phyloP scores from a whole-genome alignment of 2,888 invertebrate genomes.

The Rambutsinella grinnellia region DNA sequence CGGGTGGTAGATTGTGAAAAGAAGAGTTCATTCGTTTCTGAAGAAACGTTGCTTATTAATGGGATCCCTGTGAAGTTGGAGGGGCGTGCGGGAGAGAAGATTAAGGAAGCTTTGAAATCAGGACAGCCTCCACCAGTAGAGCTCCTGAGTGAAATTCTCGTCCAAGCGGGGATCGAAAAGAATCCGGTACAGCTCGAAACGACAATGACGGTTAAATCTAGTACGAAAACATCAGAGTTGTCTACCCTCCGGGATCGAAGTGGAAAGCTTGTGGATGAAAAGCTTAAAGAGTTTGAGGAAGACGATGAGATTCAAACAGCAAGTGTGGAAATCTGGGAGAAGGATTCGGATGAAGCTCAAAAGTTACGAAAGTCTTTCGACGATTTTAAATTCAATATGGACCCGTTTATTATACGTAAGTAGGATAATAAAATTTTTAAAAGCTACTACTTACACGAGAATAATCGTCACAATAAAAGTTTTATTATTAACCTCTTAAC shows the following conservation, averaged over 20 bases:
- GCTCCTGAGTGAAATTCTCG: slow-evolving; percentile 77
- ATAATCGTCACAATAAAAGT: neutral
- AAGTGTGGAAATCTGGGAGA: slow-evolving; percentile 66
- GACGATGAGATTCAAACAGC: slow-evolving; percentile 77
- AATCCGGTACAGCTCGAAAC: slow-evolving; percentile 80
- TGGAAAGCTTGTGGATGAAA: slow-evolving; percentile 78
- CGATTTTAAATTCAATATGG: slow-evolving; percentile 30
- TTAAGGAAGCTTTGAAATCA: slow-evolving; percentile 77
- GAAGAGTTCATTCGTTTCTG: slow-evolving; percentile 78
- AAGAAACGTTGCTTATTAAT: slow-evolving; percentile 79
- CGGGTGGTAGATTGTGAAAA: slow-evolving; percentile 81
- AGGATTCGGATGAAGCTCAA: slow-evolving; percentile 46
- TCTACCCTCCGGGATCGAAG: slow-evolving; percentile 77
- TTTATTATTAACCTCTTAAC: too few species aligned
- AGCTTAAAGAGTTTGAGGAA: slow-evolving; percentile 78
- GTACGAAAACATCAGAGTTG: slow-evolving; percentile 79
- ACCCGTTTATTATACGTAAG: slow-evolving; percentile 39
- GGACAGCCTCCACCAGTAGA: slow-evolving; percentile 75
- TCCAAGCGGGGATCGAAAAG: slow-evolving; percentile 72
- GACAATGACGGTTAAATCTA: slow-evolving; percentile 78
- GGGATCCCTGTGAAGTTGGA: slow-evolving; percentile 78
- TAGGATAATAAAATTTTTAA: neutral
- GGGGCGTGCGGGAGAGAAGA: slow-evolving; percentile 78
- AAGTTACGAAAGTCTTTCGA: slow-evolving; percentile 38
- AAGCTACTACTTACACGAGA: neutral